These are phyloP conservation scores for Parazoanthus atlanticus DNA, from an alignment of 92 coral and sea anemone species.

Conservation along the genomic window DNA sequence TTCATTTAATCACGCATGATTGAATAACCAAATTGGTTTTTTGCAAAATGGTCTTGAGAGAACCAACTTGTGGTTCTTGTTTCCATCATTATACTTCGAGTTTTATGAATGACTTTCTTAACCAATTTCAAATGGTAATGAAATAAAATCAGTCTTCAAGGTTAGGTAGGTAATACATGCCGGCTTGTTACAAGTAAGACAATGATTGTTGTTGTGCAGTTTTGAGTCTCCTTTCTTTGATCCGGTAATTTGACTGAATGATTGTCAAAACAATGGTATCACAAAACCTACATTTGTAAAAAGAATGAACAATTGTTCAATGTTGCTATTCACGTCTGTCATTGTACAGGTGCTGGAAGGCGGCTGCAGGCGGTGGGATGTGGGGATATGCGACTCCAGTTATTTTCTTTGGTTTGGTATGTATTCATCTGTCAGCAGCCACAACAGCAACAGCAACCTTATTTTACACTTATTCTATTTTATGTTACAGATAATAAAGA, in stretches of 20 bases:
- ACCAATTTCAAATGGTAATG: not conserved
- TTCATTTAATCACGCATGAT: not conserved
- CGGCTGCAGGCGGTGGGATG: constrained; percentile 85
- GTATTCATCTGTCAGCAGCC: not conserved
- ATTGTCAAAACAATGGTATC: too few species aligned
- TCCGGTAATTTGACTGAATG: too few species aligned
- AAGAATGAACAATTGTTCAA: too few species aligned
- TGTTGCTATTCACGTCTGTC: not conserved
- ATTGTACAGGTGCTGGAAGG: constrained; percentile 90
- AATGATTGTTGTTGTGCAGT: not conserved
- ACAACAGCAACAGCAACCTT: too few species aligned
- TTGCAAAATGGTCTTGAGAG: too few species aligned
- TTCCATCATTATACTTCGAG: not conserved
- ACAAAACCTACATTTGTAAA: too few species aligned
- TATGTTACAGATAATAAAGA: too few species aligned
- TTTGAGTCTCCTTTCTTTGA: too few species aligned
- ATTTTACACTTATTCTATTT: not conserved
- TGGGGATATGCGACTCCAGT: constrained; percentile 97
- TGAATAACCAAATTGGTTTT: not conserved
- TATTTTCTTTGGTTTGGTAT: constrained; percentile 75
- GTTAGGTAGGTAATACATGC: not conserved
- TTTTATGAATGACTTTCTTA: not conserved
- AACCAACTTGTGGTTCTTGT: not conserved
- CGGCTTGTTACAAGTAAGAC: not conserved
- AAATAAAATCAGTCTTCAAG: not conserved